Evolutionary conservation across 2,797 vertebrate genomes (phyloP).

Genomic region (Philypnodon macrostomus): DNA sequence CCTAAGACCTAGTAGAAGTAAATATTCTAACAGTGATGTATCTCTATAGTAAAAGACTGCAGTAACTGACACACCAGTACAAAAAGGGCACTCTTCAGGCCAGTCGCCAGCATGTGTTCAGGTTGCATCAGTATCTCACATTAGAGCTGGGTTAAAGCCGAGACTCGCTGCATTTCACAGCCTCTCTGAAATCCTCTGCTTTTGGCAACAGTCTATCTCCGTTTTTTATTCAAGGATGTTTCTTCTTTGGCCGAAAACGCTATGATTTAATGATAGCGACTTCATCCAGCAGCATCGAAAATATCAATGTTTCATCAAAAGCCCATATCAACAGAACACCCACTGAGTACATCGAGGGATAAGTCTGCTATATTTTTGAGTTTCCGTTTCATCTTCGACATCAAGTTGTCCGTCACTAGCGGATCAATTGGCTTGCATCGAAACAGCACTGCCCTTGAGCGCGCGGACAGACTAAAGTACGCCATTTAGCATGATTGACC

Average conservation of each 20-base stretch:
- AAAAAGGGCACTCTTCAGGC: constrained; percentile 21
- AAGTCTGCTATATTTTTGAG: constrained; percentile 19
- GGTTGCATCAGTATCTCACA: constrained; percentile 7
- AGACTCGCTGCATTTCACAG: constrained; percentile 24
- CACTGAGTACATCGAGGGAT: constrained; percentile 1
- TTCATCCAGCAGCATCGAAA: constrained; percentile 18
- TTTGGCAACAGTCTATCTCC: constrained; percentile 15
- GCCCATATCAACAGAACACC: constrained; percentile 1
- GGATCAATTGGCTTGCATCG: constrained; percentile 31
- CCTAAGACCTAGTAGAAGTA: too few relatives aligned
- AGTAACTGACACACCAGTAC: constrained; percentile 11
- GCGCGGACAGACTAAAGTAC: constrained; percentile 14
- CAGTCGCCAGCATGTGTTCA: constrained; percentile 18
- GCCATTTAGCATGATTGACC: constrained; percentile 42
- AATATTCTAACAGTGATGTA: too few relatives aligned
- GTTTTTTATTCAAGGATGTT: constrained; percentile 11
- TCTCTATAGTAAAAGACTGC: constrained; percentile 4
- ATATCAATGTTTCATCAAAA: constrained; percentile 24
- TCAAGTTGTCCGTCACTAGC: constrained; percentile 31
- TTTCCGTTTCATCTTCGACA: constrained; percentile 19
- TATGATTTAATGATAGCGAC: constrained; percentile 16
- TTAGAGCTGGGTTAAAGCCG: constrained; percentile 2
- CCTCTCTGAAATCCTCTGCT: constrained; percentile 25
- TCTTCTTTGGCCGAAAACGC: constrained; percentile 8
- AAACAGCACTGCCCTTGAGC: constrained; percentile 13